phyloP scores from a whole-genome alignment of 2,797 vertebrate species.

The Potorous gilbertii region DNA sequence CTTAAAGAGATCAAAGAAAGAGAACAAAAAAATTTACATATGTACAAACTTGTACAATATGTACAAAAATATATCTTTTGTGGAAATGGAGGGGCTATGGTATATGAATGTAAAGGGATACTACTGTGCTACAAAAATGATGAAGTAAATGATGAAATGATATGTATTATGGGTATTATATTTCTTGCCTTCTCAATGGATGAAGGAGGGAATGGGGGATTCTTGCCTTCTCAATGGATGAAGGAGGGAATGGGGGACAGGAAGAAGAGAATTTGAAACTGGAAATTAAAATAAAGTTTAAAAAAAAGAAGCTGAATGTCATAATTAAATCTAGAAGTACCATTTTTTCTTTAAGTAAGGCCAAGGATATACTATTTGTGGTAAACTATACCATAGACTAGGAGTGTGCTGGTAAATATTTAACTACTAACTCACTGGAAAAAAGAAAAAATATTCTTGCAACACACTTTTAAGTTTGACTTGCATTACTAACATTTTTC shows the following conservation, averaged over 20 bases:
- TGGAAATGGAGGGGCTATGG: not conserved
- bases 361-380: not conserved
- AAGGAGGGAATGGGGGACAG: not conserved
- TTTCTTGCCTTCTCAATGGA: not conserved
- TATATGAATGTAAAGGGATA: not conserved
- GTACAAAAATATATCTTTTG: not conserved
- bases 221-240: too few relatives aligned
- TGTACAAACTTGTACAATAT: not conserved
- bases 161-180: not conserved
- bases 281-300: not conserved
- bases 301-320: not conserved
- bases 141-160: not conserved
- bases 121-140: not conserved
- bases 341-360: not conserved
- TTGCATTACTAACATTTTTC: not conserved
- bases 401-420: not conserved
- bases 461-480: not conserved
- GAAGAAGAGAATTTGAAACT: not conserved
- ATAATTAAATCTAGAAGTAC: not conserved
- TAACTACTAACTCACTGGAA: not conserved
- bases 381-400: not conserved
- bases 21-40: not conserved
- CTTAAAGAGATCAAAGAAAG: not conserved
- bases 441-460: not conserved
- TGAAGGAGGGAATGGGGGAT: too few relatives aligned